These are phyloP conservation scores for Istiophorus platypterus DNA, from an alignment of 2,113 vertebrate species.

Conservation along the genomic window DNA sequence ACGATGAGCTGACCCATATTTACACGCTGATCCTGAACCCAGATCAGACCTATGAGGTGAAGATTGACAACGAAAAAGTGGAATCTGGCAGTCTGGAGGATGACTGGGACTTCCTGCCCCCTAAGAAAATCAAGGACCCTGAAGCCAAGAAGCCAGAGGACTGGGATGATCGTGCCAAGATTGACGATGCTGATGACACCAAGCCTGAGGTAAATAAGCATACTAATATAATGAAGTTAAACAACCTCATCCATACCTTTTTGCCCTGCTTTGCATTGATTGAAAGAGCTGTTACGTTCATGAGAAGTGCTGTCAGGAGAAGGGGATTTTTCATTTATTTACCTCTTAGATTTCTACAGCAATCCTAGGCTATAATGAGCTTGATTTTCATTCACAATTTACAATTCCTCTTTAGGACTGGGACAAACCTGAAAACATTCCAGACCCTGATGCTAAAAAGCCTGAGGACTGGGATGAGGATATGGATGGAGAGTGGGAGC, in stretches of 20 bases:
- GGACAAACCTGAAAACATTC: conserved; percentile 87
- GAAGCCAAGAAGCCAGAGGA: conserved; percentile 82
- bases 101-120: conserved; percentile 88
- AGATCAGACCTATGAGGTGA: conserved; percentile 89
- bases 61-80: conserved; percentile 86
- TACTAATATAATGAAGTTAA: not conserved
- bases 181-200: conserved; percentile 79
- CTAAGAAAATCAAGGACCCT: conserved; percentile 84
- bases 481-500: conserved; percentile 87
- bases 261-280: not conserved
- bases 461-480: conserved; percentile 87
- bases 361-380: not conserved
- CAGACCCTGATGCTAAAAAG: conserved; percentile 87
- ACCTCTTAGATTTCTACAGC: not conserved
- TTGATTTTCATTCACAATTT: not conserved
- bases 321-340: not conserved
- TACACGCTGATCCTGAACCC: conserved; percentile 89
- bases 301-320: not conserved
- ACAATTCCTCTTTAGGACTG: conserved; percentile 82
- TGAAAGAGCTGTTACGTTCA: not conserved
- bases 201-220: conserved; percentile 82
- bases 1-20: conserved; percentile 88
- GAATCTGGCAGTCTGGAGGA: conserved; percentile 88
- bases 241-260: not conserved
- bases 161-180: conserved; percentile 83